Percentiles rank a stretch among this genome's conserved stretches.
Conservation (phyloP, 2,888 invertebrate species). For the Lepas anatifera region DNA sequence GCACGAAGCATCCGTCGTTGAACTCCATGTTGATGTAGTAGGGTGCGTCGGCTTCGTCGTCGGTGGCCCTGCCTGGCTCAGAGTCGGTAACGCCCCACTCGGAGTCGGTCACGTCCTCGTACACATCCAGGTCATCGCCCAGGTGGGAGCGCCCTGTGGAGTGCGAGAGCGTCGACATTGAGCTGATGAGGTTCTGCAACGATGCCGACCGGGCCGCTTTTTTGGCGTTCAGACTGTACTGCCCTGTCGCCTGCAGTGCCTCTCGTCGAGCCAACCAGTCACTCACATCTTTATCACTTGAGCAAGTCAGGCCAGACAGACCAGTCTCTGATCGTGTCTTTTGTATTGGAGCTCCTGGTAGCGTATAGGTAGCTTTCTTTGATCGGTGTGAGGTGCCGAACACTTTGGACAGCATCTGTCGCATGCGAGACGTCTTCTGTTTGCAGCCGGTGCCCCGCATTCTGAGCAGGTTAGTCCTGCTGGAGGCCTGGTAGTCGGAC, state of each 20-base stretch:
- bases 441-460: neutral
- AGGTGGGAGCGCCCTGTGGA: neutral
- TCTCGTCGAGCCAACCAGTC: too few species aligned
- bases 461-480: too few species aligned
- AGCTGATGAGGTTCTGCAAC: neutral
- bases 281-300: too few species aligned
- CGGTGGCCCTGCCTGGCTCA: neutral
- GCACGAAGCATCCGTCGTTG: neutral
- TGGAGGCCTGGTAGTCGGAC: too few species aligned
- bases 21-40: neutral
- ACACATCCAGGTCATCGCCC: neutral
- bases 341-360: neutral
- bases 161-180: neutral
- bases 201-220: neutral
- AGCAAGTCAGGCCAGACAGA: too few species aligned
- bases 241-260: too few species aligned
- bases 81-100: neutral
- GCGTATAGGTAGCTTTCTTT: neutral
- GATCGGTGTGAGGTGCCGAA: neutral
- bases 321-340: neutral
- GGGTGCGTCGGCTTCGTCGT: neutral
- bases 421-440: neutral
- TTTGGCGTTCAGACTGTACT: too few species aligned
- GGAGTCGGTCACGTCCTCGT: neutral
- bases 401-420: neutral